Percentiles rank a stretch among this genome's conserved stretches.
phyloP scores from a whole-genome alignment of 2,113 vertebrate species.

The Ophthalmolycus amberensis region DNA sequence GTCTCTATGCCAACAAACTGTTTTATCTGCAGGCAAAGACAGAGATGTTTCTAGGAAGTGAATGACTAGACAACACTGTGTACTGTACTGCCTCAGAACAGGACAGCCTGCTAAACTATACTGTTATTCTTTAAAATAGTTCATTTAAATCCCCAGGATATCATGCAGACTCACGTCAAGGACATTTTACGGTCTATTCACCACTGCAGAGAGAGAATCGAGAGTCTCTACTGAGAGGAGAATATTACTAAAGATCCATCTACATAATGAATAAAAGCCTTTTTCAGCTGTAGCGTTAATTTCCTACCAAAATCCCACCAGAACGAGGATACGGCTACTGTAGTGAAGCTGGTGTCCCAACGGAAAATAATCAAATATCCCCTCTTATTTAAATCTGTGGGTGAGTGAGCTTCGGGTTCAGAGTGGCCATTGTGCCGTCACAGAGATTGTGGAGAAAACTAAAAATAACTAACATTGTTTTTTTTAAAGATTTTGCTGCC shows the following conservation, averaged over 20 bases:
- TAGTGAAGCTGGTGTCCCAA: neutral
- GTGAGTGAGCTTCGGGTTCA: neutral
- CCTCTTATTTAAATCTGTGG: neutral
- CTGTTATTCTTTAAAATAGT: constrained; percentile 2
- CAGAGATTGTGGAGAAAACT: no score
- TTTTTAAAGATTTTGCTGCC: neutral
- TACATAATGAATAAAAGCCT: constrained; percentile 8
- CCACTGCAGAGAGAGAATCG: neutral
- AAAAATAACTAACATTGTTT: no score
- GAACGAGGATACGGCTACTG: neutral
- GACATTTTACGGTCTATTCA: neutral
- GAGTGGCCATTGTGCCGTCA: no score
- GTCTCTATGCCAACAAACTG: neutral
- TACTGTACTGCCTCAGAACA: neutral
- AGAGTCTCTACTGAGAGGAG: neutral
- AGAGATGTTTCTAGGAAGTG: constrained; percentile 7
- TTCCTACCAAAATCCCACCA: constrained; percentile 7
- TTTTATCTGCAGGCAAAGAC: constrained; percentile 22
- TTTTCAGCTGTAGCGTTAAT: neutral
- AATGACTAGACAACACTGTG: neutral
- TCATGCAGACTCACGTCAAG: neutral
- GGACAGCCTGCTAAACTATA: constrained; percentile 11
- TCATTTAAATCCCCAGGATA: constrained; percentile 18
- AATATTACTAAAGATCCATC: neutral
- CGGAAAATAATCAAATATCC: neutral